Evolutionary conservation across 2,797 vertebrate species (phyloP), one percentile per base, ranked within the genome.

Genomic region (Nannoperca australis): DNA sequence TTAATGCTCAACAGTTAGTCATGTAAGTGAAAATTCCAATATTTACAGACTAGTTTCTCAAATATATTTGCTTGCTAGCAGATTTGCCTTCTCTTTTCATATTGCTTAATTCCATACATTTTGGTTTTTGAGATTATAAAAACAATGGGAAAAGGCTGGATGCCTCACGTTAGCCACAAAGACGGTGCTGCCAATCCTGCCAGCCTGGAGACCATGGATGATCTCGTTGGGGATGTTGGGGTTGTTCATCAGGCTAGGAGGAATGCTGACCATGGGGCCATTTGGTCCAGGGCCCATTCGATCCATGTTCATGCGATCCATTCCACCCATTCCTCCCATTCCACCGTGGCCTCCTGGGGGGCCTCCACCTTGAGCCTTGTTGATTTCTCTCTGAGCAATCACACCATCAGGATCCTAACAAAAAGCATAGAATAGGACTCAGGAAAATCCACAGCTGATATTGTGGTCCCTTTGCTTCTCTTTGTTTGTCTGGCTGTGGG

Each of bases 141-240:
- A 53, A 50, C 1, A 47, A 30, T 1, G 9, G 36, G 1, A 63
- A 49, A 71, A 71, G 24, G 54, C 1, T 51, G 0, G 6, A 62
- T 81, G 9, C 73, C 97, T 96, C 89, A 99, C 98, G 87, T 99
- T 99, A 76, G 97, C 97, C 85, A 99, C 97, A 85, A 99, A 99
- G 71, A 99, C 94, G 0, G 97, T 98, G 93, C 95, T 98, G 86
- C 97, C 98, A 24, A 99, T 97, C 87, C 97, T 96, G 88, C 98
- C 97, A 66, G 97, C 96, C 93, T 99, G 98, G n/a, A 99, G 96
- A 53, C 97, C 98, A 49, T 97, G 97, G 84, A 99, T 97, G 89
- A 99, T 94, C 88, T 99, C 97, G 3, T 96, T 97, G 86, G 98
- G 98, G 84, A 99, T 98, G 93, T 98, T 98, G 71, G 97, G 97